Conservation (phyloP, 2,113 vertebrate species). For the Periophthalmodon schlosseri region DNA sequence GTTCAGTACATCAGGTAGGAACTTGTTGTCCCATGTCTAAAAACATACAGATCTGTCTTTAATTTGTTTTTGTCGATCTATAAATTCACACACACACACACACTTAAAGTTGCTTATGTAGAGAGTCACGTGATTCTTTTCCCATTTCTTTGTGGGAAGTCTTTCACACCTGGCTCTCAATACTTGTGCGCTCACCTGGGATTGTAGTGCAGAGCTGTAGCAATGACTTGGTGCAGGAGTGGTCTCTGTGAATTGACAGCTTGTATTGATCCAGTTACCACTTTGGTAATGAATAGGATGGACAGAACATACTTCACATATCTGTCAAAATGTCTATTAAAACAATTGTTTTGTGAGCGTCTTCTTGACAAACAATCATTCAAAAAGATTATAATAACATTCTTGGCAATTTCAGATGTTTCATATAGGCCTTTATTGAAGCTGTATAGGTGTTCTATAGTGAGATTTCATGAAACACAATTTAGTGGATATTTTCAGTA, state of each 20-base stretch:
- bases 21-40: constrained; percentile 24
- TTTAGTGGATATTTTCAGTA: constrained; percentile 12
- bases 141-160: constrained; percentile 24
- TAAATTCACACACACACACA: constrained; percentile 2
- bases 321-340: constrained; percentile 20
- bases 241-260: constrained; percentile 11
- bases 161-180: constrained; percentile 55
- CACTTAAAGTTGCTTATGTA: not conserved
- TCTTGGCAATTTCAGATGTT: not conserved
- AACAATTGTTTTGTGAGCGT: constrained; percentile 1
- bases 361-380: not conserved
- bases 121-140: constrained; percentile 24
- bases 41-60: constrained; percentile 17
- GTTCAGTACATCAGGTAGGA: constrained; percentile 96
- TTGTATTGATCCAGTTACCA: constrained; percentile 38
- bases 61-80: constrained; percentile 10
- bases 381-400: not conserved
- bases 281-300: constrained; percentile 1
- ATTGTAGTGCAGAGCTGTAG: constrained; percentile 33
- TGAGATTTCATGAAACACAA: not conserved
- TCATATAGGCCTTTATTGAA: constrained; percentile 5
- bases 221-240: constrained; percentile 48
- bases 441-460: not conserved
- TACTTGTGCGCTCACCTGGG: constrained; percentile 57
- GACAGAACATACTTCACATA: constrained; percentile 1